Base-by-base conservation (phyloP, 2,113 vertebrate genomes). In the Hydropotes inermis region DNA sequence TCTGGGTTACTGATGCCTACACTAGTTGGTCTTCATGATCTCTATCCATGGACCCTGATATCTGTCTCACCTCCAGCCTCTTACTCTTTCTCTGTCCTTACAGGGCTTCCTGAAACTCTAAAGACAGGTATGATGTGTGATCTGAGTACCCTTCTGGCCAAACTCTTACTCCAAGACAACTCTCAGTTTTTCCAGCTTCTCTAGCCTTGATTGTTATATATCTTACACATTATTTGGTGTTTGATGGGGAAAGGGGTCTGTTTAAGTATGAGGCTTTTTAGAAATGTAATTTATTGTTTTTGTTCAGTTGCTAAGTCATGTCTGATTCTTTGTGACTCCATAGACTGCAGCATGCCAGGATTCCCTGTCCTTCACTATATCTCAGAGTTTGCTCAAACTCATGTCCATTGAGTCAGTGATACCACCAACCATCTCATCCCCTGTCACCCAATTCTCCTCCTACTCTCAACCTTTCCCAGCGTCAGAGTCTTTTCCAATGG, bases 201-300 rank as follows among this genome's bases (percentile, higher is more conserved):
- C 47, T 96, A 85, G 25, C 50, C 30, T 76, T 57, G 16, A 15
- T 50, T 47, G 57, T 58, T 89, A 19, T 33, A 91, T 45, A 76
- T 85, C 36, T 97, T 87, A 87, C 7, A 30, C 30, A 19, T 91
- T 88, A 85, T 88, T 96, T 93, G 54, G 27, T 91, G 43, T 97
- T 54, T 92, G 10, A 76, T 76, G 70, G 23, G 21, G 70, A 43
- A 79, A 79, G 5, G 28, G 27, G 45, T 79, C 27, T 47, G 45
- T 79, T 79, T 79, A 45, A 79, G 27, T 79, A 47, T 47, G 45
- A 79, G 43, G 76, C 76, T 79, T 79, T 79, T 47, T 11, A 79
- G 47, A 50, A 79, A 79, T 50, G 45, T 47, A 50, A 79, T 76
- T 43, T 76, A 74, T 74, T 39, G 23, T 27, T 43, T 43, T 76